Evolutionary conservation across 2,888 invertebrate species (phyloP).

Genomic region (Aporophyla nigra): DNA sequence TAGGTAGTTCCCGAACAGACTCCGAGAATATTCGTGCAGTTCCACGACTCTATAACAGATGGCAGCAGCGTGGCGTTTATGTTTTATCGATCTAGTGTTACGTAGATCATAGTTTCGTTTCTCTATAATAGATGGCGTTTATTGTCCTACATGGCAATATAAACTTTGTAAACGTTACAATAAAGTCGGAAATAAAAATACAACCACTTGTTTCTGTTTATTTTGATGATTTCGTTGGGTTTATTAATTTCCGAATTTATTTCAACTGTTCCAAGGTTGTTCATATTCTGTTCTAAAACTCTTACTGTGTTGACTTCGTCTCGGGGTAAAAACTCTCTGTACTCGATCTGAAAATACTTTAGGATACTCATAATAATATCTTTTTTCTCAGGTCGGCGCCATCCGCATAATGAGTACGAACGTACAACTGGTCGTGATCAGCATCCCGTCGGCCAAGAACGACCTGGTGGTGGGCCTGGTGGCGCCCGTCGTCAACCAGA

Average conservation of each 20-base stretch:
- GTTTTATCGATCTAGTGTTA: no score
- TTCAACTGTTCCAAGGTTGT: not conserved
- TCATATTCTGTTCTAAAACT: not conserved
- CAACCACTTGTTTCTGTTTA: not conserved
- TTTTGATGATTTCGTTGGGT: not conserved
- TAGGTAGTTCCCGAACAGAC: no score
- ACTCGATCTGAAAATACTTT: not conserved
- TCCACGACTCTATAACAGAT: no score
- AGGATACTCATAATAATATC: not conserved
- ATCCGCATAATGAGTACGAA: slow-evolving; percentile 96
- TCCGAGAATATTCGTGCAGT: no score
- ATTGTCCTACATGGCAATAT: no score
- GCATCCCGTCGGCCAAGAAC: slow-evolving; percentile 95
- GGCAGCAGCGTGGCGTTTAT: no score
- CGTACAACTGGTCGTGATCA: slow-evolving; percentile 97
- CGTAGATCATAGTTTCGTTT: no score
- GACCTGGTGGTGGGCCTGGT: slow-evolving; percentile 96
- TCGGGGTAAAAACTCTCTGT: not conserved
- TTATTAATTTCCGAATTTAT: not conserved
- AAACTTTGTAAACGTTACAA: not conserved
- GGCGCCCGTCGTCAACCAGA: slow-evolving; percentile 70
- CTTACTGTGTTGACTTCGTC: not conserved
- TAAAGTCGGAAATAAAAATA: not conserved
- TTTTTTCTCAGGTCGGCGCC: slow-evolving; percentile 93
- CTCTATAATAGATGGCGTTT: no score